Percentiles rank a stretch among this genome's conserved stretches.
phyloP scores from a whole-genome alignment of 2,797 vertebrate species.

The Sebastes nivosus region DNA sequence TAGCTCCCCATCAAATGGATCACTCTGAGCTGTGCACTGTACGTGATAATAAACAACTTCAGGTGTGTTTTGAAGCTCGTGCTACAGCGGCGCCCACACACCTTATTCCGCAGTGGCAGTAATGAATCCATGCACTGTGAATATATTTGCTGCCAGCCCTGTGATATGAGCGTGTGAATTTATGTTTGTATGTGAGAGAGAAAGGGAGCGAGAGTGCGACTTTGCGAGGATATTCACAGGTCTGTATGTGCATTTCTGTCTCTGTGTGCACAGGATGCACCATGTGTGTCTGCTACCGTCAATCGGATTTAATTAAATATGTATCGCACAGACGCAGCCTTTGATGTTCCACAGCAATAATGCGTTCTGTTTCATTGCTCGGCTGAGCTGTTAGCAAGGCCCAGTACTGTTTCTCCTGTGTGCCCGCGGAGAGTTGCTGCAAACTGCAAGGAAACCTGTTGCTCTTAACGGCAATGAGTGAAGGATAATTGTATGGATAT shows the following conservation, averaged over 20 bases:
- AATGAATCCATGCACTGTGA: constrained; percentile 41
- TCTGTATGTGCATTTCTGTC: constrained; percentile 8
- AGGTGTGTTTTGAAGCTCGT: constrained; percentile 1
- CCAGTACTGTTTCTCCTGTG: constrained; percentile 36
- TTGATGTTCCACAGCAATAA: constrained; percentile 62
- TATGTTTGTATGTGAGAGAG: background rate
- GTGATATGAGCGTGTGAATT: constrained; percentile 22
- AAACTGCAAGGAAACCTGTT: constrained; percentile 47
- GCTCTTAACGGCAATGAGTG: constrained; percentile 19
- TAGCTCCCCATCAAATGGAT: background rate
- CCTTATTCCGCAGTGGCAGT: constrained; percentile 15
- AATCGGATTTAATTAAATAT: constrained; percentile 57
- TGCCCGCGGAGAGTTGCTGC: constrained; percentile 37
- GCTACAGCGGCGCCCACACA: background rate
- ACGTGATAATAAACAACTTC: constrained; percentile 7
- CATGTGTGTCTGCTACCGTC: constrained; percentile 11
- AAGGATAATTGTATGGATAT: constrained; percentile 14
- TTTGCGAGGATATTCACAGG: constrained; percentile 4
- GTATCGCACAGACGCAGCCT: constrained; percentile 40
- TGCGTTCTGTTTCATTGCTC: constrained; percentile 51
- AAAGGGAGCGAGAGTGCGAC: background rate
- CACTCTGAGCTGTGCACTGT: background rate
- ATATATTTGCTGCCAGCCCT: constrained; percentile 30
- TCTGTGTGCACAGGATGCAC: constrained; percentile 13
- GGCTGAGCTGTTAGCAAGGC: constrained; percentile 53